Evolutionary conservation across 1,140 invertebrate genomes (phyloP), one percentile per base, ranked within the genome.

Genomic region (Vanessa tameamea): DNA sequence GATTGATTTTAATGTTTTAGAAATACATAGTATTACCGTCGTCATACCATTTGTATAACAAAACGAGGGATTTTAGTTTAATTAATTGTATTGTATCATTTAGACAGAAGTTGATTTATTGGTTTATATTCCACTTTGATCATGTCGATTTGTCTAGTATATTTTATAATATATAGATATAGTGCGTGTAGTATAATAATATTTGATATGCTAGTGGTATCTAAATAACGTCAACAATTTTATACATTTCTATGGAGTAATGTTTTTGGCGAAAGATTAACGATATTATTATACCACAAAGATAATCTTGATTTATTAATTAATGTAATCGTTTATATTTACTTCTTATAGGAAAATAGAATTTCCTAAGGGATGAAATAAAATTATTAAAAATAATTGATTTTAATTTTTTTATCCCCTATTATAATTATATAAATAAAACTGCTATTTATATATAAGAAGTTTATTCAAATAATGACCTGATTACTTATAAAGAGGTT

Each of bases 221-320:
- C 74, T 78, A 67, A 79, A 71, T 82, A 80, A 80, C 53, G 72
- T 76, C 78, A 71, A 79, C 72, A 64, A 73, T 88, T 91, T 89
- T 91, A 86, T 91, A 91, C 87, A 85, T 88, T 89, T 91, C 82
- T 91, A 91, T 86, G 79, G 78, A 81, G 79, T 71, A 82, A 80
- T 82, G 82, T 83, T 87, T 85, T 80, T 80, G 80, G 82, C 82
- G 83, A 86, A 82, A 84, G 78, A 85, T 86, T 87, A 87, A 86
- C 67, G 71, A 81, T 84, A 85, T 81, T 80, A 79, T 76, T 70
- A 72, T 83, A 83, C 66, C 70, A 79, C 61, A 67, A 83, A 85
- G 78, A 71, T 74, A 79, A 79, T 78, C 78, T 69, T 85, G 80
- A 87, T 31, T 64, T 50, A 59, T 75, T 82, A 81, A 84, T 78